phyloP scores from a whole-genome alignment of 30 jellyfish, hydroid and myxozoan genomes.

The Pelagia noctiluca region DNA sequence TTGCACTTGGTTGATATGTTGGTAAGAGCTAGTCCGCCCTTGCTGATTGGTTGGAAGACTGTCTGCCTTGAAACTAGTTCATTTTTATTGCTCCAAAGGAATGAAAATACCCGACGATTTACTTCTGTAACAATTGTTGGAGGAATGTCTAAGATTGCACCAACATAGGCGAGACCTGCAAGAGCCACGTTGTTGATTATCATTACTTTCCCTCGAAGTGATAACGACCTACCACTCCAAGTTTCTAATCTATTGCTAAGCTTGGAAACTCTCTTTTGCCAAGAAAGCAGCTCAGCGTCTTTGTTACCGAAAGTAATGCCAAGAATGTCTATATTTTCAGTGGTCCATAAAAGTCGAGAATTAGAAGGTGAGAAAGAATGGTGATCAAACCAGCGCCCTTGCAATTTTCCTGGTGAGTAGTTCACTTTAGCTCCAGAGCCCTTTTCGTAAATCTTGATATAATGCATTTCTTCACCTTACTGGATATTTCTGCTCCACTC shows the following conservation, averaged over 20 bases:
- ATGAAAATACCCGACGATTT: background rate
- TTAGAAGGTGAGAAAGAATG: background rate
- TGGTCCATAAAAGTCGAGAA: background rate
- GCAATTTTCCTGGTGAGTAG: background rate
- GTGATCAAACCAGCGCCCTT: background rate
- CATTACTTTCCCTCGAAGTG: background rate
- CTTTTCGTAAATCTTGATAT: background rate
- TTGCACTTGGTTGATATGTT: background rate
- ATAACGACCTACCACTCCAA: background rate
- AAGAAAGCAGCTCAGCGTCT: background rate
- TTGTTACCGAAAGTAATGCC: background rate
- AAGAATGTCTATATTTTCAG: background rate
- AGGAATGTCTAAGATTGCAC: background rate
- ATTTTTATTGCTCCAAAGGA: background rate
- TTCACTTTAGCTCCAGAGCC: background rate
- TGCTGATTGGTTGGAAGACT: background rate
- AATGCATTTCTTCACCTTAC: too few species aligned
- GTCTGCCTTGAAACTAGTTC: background rate
- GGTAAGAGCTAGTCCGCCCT: background rate
- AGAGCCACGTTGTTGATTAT: background rate
- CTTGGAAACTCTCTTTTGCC: background rate
- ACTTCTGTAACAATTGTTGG: background rate
- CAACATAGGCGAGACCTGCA: background rate
- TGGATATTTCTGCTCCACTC: too few species aligned
- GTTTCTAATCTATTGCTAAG: background rate